Conservation (phyloP, 2,797 vertebrate species). For the Trematomus bernacchii region DNA sequence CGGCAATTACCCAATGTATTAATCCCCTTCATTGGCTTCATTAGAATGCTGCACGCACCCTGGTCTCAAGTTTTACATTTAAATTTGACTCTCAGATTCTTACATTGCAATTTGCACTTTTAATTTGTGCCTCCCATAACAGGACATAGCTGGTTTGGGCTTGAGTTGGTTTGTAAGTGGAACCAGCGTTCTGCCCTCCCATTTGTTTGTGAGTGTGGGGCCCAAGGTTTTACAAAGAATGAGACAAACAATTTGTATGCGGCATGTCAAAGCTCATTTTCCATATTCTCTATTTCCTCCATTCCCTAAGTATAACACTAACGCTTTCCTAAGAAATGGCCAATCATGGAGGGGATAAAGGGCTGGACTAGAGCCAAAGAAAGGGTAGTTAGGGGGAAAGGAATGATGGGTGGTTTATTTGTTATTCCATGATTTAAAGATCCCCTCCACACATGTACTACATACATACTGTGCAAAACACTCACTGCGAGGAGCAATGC, state of each 20-base stretch:
- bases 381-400: background rate
- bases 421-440: background rate
- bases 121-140: conserved; percentile 77
- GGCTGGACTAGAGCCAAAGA: background rate
- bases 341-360: background rate
- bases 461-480: background rate
- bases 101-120: conserved; percentile 80
- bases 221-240: conserved; percentile 32
- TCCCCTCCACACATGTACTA: background rate
- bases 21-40: conserved; percentile 81
- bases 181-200: conserved; percentile 39
- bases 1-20: conserved; percentile 82
- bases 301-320: background rate
- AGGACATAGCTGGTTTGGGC: conserved; percentile 74
- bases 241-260: conserved; percentile 22
- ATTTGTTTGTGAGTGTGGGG: conserved; percentile 25
- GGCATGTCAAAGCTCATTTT: conserved; percentile 4
- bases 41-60: conserved; percentile 77
- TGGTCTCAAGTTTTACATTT: conserved; percentile 80
- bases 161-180: conserved; percentile 68
- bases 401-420: conserved; percentile 3
- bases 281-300: conserved; percentile 1
- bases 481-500: background rate
- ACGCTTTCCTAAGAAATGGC: background rate
- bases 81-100: conserved; percentile 78